These are phyloP conservation scores for Urocynchramus pylzowi DNA, from an alignment of 2,113 vertebrate genomes.

Conservation along the genomic window DNA sequence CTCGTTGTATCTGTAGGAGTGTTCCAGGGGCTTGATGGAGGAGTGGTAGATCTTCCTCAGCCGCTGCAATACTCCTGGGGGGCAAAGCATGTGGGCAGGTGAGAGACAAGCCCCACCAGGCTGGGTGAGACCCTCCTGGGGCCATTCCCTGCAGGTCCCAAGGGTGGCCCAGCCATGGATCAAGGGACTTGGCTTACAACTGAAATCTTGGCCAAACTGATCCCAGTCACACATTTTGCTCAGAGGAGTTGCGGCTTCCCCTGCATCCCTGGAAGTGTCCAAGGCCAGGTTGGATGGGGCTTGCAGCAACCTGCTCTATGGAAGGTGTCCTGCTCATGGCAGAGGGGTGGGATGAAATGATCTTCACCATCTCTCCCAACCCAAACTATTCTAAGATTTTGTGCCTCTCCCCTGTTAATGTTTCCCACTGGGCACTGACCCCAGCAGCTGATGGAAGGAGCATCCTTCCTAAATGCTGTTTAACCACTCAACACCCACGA, in stretches of 20 bases:
- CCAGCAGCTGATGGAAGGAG: not conserved
- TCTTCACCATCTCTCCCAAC: not conserved
- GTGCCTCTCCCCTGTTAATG: not conserved
- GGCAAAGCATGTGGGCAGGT: not conserved
- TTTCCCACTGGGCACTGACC: not conserved
- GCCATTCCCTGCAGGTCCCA: not conserved
- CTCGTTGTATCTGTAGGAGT: constrained; percentile 96
- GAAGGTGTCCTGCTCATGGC: not conserved
- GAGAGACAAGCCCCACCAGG: not conserved
- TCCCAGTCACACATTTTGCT: not conserved
- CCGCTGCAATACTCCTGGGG: constrained; percentile 79
- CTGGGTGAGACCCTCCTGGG: not conserved
- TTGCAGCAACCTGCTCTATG: not conserved
- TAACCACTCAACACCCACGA: not conserved
- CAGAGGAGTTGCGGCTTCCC: not conserved
- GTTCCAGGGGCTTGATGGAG: constrained; percentile 94
- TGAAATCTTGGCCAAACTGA: not conserved
- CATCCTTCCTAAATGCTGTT: not conserved
- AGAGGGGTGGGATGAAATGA: not conserved
- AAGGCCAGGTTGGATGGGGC: not conserved
- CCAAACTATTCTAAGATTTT: not conserved
- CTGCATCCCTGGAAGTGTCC: not conserved
- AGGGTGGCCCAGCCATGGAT: not conserved
- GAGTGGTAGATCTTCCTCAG: constrained; percentile 93
- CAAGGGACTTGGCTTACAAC: not conserved